Conservation (phyloP, 2,113 vertebrate genomes). For the Seriola rivoliana region DNA sequence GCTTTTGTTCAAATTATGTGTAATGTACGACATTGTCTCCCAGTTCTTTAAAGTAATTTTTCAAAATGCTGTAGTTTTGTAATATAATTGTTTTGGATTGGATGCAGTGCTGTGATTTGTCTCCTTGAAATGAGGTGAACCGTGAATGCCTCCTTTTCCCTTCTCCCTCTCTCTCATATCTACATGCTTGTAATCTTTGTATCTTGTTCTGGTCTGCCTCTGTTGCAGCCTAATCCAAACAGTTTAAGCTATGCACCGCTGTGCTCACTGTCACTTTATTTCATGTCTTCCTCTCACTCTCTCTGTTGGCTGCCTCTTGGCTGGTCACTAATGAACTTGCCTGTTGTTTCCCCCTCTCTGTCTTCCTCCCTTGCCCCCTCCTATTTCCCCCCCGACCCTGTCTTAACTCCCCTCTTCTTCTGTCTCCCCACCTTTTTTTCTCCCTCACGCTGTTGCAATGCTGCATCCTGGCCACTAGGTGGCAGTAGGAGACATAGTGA, state of each 20-base stretch:
- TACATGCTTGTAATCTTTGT: constrained; percentile 15
- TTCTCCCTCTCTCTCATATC: neutral
- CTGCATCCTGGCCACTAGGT: constrained; percentile 89
- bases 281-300: constrained; percentile 42
- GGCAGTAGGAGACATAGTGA: constrained; percentile 98
- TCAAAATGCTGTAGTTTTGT: neutral
- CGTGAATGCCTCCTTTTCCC: neutral
- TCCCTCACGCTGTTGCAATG: constrained; percentile 76
- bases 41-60: neutral
- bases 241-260: constrained; percentile 31
- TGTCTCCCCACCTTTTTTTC: constrained; percentile 62
- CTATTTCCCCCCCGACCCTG: constrained; percentile 5
- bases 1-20: neutral
- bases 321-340: constrained; percentile 53
- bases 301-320: constrained; percentile 35
- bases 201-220: neutral
- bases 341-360: constrained; percentile 41
- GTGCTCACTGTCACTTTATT: constrained; percentile 45
- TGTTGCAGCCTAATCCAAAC: constrained; percentile 8
- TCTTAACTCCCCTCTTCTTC: constrained; percentile 22
- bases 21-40: too few species aligned
- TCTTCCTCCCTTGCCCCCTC: constrained; percentile 1
- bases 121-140: neutral
- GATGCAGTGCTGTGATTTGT: neutral
- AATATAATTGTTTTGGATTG: neutral